Conservation (phyloP, 2,113 vertebrate species). For the Phalacrocorax aristotelis region DNA sequence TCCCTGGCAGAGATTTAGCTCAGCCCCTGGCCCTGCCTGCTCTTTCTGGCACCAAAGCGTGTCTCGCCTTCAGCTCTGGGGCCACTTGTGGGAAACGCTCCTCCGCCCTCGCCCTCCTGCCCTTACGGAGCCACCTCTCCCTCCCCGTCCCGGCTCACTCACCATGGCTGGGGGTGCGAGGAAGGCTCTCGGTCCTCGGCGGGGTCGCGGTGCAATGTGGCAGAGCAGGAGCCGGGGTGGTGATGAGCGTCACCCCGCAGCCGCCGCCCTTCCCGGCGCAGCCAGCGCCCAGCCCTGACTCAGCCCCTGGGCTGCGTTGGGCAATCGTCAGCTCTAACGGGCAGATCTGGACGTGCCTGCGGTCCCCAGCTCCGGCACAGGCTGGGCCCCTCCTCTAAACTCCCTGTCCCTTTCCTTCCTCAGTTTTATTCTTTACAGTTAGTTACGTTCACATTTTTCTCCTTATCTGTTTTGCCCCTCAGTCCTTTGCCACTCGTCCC, state of each 20-base stretch:
- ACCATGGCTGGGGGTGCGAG: not conserved
- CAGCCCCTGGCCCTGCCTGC: not conserved
- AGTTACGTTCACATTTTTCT: fast-evolving
- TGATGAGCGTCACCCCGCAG: not conserved
- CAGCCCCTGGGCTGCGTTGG: not conserved
- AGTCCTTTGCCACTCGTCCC: fast-evolving
- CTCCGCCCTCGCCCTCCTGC: fast-evolving
- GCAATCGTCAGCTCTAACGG: not conserved
- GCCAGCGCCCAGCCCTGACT: not conserved
- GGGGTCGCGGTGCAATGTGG: fast-evolving
- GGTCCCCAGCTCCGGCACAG: not conserved
- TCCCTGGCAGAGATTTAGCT: not conserved
- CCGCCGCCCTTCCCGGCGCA: not conserved
- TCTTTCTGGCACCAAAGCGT: fast-evolving
- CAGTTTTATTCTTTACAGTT: not conserved
- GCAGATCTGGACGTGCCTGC: not conserved
- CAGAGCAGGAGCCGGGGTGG: not conserved
- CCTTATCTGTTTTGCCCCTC: fast-evolving
- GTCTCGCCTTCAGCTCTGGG: not conserved
- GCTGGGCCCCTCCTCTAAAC: not conserved
- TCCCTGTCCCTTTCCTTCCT: not conserved
- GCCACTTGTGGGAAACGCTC: not conserved
- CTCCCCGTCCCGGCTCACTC: not conserved
- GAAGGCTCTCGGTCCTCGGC: not conserved
- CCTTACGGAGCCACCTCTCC: fast-evolving